A percentile compares a stretch with the other conserved stretches of the same genome.
Evolutionary conservation across 2,888 invertebrate genomes (phyloP).

Genomic region (Lypha dubia): DNA sequence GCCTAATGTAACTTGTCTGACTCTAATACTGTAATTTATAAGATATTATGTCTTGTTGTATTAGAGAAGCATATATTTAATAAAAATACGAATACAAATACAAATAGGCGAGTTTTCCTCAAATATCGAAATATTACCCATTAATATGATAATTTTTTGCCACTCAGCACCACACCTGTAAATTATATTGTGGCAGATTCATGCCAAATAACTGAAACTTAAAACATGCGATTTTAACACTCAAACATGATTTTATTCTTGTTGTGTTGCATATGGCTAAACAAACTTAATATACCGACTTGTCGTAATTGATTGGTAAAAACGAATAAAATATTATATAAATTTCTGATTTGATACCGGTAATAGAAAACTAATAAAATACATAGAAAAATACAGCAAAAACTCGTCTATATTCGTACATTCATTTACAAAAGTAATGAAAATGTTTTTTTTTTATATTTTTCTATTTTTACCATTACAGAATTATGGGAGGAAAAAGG

Average conservation of each 20-base stretch:
- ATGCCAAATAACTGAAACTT: no score
- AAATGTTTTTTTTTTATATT: slow-evolving; percentile 11
- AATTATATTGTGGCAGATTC: no score
- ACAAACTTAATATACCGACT: slow-evolving; percentile 1
- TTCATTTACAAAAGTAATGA: slow-evolving; percentile 17
- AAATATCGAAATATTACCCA: no score
- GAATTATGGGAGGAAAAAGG: slow-evolving; percentile 10
- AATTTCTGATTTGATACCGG: slow-evolving; percentile 37
- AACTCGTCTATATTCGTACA: background rate
- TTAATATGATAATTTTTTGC: no score
- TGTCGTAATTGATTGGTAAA: background rate
- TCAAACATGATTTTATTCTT: background rate
- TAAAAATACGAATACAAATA: no score
- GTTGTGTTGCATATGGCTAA: background rate
- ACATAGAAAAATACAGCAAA: slow-evolving; percentile 23
- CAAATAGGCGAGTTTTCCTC: no score
- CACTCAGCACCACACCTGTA: no score
- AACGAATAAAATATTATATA: slow-evolving; percentile 12
- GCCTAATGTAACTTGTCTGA: no score
- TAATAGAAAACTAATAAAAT: slow-evolving; percentile 42
- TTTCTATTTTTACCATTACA: slow-evolving; percentile 18
- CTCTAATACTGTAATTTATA: no score
- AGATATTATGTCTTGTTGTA: no score
- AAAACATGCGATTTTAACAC: no score
- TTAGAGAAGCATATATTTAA: no score